Conservation (phyloP, 2,888 invertebrate species). For the Latheticus oryzae region DNA sequence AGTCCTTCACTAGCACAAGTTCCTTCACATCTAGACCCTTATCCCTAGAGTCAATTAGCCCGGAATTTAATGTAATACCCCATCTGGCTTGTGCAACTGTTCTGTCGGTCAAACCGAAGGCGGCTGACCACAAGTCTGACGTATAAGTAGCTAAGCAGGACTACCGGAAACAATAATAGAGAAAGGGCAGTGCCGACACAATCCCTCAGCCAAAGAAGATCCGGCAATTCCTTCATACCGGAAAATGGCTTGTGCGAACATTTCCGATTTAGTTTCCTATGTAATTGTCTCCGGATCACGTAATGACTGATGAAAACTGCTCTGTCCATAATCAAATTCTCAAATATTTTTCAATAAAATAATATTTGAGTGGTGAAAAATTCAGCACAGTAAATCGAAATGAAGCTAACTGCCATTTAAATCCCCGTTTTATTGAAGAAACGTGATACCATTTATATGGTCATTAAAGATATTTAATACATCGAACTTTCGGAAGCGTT, state of each 20-base stretch:
- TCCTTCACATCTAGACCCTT: too few species aligned
- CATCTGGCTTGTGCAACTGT: slow-evolving; percentile 29
- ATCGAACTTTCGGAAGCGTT: too few species aligned
- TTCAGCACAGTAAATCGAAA: too few species aligned
- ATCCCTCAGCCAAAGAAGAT: slow-evolving; percentile 37
- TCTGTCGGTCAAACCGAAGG: slow-evolving; percentile 28
- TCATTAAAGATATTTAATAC: too few species aligned
- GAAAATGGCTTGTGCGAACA: slow-evolving; percentile 38
- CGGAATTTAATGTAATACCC: slow-evolving; percentile 32
- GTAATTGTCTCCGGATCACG: slow-evolving; percentile 42
- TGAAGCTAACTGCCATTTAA: too few species aligned
- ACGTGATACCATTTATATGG: slow-evolving; percentile 34
- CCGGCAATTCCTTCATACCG: slow-evolving; percentile 35
- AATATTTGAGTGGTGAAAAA: too few species aligned
- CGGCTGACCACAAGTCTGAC: slow-evolving; percentile 33
- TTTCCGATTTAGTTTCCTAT: slow-evolving; percentile 44
- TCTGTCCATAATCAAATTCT: too few species aligned
- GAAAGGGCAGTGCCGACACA: slow-evolving; percentile 15
- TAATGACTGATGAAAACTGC: slow-evolving; percentile 33
- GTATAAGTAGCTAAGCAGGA: slow-evolving; percentile 22
- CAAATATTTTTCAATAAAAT: too few species aligned
- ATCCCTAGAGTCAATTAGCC: slow-evolving; percentile 13
- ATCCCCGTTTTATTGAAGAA: slow-evolving; percentile 31
- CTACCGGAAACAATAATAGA: slow-evolving; percentile 36
- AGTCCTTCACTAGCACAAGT: too few species aligned